A percentile compares a stretch with the other conserved stretches of the same genome.
Evolutionary conservation across 2,888 invertebrate genomes (phyloP).

Genomic region (Apeira syringaria): DNA sequence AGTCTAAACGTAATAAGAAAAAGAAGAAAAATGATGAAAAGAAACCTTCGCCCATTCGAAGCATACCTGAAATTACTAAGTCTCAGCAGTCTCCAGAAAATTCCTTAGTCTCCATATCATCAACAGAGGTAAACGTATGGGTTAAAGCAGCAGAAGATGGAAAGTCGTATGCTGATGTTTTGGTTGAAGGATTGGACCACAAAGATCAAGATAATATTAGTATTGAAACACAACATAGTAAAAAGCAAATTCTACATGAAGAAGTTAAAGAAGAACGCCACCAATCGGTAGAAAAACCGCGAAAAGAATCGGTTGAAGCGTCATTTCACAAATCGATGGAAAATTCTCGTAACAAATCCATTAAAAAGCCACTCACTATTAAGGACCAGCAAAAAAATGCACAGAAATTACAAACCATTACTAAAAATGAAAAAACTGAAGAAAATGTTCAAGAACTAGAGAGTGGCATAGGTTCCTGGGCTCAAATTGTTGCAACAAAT

Average conservation of each 20-base stretch:
- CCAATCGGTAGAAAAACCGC: constrained; percentile 23
- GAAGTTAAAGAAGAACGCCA: constrained; percentile 35
- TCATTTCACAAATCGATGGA: constrained; percentile 24
- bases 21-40: constrained; percentile 64
- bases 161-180: constrained; percentile 88
- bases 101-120: constrained; percentile 13
- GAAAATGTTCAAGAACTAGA: constrained; percentile 30
- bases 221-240: constrained; percentile 3
- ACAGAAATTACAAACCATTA: constrained; percentile 10
- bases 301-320: constrained; percentile 27
- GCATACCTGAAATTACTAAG: constrained; percentile 22
- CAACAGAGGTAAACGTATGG: constrained; percentile 70
- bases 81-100: constrained; percentile 4
- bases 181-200: constrained; percentile 73
- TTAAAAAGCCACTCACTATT: constrained; percentile 8
- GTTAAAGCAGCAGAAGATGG: constrained; percentile 78
- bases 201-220: constrained; percentile 21
- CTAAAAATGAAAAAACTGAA: constrained; percentile 24
- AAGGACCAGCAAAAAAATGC: constrained; percentile 19
- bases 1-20: constrained; percentile 59
- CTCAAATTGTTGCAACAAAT: constrained; percentile 67
- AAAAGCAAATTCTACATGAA: no score
- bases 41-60: constrained; percentile 33
- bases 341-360: constrained; percentile 11
- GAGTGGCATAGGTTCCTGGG: constrained; percentile 58